These are phyloP conservation scores for Microchrysa polita DNA, from an alignment of 2,888 invertebrate genomes.

Conservation along the genomic window DNA sequence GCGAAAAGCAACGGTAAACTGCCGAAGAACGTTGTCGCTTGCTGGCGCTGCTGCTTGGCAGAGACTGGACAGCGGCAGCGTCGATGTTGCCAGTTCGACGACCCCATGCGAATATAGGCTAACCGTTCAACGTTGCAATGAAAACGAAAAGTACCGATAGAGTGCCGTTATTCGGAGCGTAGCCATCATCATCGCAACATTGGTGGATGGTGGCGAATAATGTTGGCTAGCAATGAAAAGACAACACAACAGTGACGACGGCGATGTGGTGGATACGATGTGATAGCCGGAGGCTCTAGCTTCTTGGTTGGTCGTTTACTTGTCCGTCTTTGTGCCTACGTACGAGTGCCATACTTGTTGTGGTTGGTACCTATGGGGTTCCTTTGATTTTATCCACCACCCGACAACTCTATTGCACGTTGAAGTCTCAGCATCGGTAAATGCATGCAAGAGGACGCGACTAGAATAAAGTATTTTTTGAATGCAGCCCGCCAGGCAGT, in stretches of 20 bases:
- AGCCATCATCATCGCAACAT: too few species aligned
- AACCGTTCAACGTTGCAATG: constrained; percentile 65
- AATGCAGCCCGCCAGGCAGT: too few species aligned
- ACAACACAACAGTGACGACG: not conserved
- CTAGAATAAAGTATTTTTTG: too few species aligned
- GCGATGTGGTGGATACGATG: constrained; percentile 17
- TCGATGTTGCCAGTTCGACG: constrained; percentile 64
- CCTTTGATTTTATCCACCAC: too few species aligned
- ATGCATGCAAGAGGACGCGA: too few species aligned
- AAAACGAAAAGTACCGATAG: constrained; percentile 66
- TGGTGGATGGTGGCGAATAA: not conserved
- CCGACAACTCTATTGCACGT: too few species aligned
- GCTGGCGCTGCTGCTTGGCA: too few species aligned
- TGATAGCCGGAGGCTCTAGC: not conserved
- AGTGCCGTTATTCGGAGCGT: constrained; percentile 61
- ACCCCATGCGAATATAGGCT: constrained; percentile 65
- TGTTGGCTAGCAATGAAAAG: not conserved
- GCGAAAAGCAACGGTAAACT: constrained; percentile 33
- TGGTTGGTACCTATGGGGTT: too few species aligned
- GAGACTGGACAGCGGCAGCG: constrained; percentile 27
- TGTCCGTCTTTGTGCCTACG: too few species aligned
- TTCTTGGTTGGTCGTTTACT: not conserved
- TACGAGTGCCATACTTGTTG: too few species aligned
- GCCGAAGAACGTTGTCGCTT: not conserved
- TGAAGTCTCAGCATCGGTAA: too few species aligned